Base-by-base conservation (phyloP, 1,140 invertebrate genomes). In the Panulirus ornatus region DNA sequence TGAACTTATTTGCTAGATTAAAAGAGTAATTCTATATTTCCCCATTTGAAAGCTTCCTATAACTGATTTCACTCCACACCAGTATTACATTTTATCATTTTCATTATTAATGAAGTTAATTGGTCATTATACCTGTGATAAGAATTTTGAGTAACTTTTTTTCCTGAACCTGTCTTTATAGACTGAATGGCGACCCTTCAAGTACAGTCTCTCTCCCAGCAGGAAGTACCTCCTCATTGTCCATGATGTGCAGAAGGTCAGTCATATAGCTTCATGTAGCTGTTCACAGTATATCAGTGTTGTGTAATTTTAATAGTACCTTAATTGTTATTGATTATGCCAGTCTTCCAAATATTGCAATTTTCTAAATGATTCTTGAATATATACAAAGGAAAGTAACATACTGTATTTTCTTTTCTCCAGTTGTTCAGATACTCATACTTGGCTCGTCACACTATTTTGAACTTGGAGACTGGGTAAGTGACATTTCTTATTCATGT, bases 391-490 rank as follows among this genome's bases (percentile, higher is more conserved):
- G n/a, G n/a, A 58, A 16, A 58, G 14, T 19, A 14, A 58, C 5
- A 58, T 78, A 84, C 16, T 82, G 19, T 58, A 94, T 93, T 95
- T 95, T 51, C n/a, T n/a, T n/a, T n/a, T n/a, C n/a, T n/a, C n/a
- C 94, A 96, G 95, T 93, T 95, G 87, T 95, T 95, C 92, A 94
- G 95, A 84, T 94, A 95, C 92, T 95, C 95, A 47, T 95, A 94
- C 92, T 93, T 94, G 92, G 95, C 95, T 88, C 94, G 94, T 86
- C 95, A 95, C 93, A 94, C 93, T 87, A 94, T 95, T 91, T 94
- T 95, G 86, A 94, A 95, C 91, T 91, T 95, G 88, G 92, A 93
- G 91, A 95, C 94, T 75, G 92, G 93, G 95, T 95, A 93, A 95
- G 94, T 94, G 40, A 5, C 44, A 30, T 11, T 34, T 16, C 5